Percentiles rank a stretch among this genome's conserved stretches.
Evolutionary conservation across 2,888 invertebrate genomes (phyloP).

Genomic region (Drosophila koepferae): DNA sequence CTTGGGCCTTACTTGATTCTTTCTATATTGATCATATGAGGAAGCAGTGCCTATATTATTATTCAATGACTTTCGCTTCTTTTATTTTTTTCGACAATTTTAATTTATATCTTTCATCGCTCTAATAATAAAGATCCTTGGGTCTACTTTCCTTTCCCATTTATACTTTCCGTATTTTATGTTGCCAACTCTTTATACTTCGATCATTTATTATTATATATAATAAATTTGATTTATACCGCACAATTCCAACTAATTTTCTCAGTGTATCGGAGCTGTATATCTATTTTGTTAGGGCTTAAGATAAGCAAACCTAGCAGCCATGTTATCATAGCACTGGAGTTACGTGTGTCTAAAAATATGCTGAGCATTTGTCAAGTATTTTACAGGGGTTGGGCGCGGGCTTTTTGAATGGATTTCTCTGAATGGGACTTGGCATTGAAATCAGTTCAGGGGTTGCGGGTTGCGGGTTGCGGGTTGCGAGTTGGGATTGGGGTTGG

Average conservation of each 20-base stretch:
- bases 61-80: not conserved
- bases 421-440: slow-evolving; percentile 17
- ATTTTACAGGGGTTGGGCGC: slow-evolving; percentile 14
- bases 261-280: not conserved
- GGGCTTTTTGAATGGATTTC: slow-evolving; percentile 10
- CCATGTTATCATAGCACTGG: not conserved
- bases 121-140: not conserved
- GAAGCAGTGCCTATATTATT: not conserved
- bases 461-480: not conserved
- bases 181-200: not conserved
- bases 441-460: slow-evolving; percentile 5
- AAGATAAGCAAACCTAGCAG: not conserved
- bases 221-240: too few species aligned
- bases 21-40: not conserved
- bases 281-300: not conserved
- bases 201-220: too few species aligned
- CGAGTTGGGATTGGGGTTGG: not conserved
- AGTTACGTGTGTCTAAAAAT: slow-evolving; percentile 8
- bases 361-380: slow-evolving; percentile 3
- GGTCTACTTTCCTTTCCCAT: not conserved
- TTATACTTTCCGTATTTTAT: not conserved
- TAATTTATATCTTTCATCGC: too few species aligned
- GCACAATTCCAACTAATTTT: not conserved
- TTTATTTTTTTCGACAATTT: too few species aligned
- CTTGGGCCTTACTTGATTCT: not conserved